These are phyloP conservation scores for Triplophysa siluroides DNA, from an alignment of 2,113 vertebrate species.

Conservation along the genomic window DNA sequence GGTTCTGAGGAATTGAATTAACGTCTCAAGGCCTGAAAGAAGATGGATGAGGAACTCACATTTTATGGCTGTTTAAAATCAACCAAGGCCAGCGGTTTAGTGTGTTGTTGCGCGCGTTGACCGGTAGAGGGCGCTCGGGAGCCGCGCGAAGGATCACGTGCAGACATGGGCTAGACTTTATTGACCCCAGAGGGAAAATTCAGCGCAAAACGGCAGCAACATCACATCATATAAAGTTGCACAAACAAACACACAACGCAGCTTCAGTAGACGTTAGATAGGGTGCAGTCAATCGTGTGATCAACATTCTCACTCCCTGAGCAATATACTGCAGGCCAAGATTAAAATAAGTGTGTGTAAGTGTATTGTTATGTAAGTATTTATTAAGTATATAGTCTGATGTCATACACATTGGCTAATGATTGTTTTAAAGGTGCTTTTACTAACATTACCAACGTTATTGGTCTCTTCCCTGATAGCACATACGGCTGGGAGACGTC, in stretches of 20 bases:
- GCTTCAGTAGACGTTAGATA: background rate
- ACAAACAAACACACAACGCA: background rate
- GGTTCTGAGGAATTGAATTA: conserved; percentile 18
- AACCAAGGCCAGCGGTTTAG: conserved; percentile 5
- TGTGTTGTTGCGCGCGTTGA: no score
- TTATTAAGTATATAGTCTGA: no score
- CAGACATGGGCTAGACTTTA: conserved; percentile 17
- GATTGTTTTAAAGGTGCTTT: no score
- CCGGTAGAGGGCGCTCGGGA: conserved; percentile 15
- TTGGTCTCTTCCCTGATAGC: no score
- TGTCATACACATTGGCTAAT: no score
- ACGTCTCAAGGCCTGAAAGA: conserved; percentile 17
- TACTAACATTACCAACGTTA: no score
- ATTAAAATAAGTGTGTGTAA: no score
- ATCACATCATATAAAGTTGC: conserved; percentile 20
- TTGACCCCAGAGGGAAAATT: conserved; percentile 30
- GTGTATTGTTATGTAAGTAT: no score
- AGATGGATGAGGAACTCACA: conserved; percentile 22
- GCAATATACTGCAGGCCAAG: no score
- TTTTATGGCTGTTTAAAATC: conserved; percentile 15
- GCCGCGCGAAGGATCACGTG: background rate
- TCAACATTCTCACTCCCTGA: background rate
- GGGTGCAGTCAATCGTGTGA: background rate
- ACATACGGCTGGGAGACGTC: no score
- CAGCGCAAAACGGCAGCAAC: conserved; percentile 1